phyloP scores from a whole-genome alignment of 2,797 vertebrate species.

The Alosa sapidissima region DNA sequence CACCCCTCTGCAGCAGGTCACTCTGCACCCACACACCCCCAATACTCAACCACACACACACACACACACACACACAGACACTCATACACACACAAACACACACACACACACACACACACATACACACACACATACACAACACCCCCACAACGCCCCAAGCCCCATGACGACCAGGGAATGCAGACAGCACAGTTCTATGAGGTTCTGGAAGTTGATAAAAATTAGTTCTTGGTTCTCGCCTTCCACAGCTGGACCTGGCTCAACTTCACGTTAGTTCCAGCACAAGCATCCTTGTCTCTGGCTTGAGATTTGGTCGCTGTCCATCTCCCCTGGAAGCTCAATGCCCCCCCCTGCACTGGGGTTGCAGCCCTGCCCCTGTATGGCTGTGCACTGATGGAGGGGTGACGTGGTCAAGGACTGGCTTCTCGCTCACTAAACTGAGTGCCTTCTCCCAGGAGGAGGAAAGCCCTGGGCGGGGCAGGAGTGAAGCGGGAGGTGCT shows the following conservation, averaged over 20 bases:
- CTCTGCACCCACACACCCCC: not conserved
- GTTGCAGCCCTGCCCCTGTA: not conserved
- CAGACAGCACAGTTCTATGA: not conserved
- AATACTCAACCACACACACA: too few relatives aligned
- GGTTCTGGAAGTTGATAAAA: not conserved
- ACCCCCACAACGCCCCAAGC: not conserved
- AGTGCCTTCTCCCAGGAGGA: not conserved
- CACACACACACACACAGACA: not conserved
- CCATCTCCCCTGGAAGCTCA: not conserved
- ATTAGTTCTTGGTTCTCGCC: not conserved
- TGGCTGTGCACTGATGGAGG: not conserved
- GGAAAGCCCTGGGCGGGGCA: not conserved
- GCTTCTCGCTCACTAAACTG: not conserved
- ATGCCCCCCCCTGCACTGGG: not conserved
- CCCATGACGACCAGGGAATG: constrained; percentile 2
- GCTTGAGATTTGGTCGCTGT: not conserved
- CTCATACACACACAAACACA: not conserved
- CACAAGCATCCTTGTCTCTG: not conserved
- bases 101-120: not conserved
- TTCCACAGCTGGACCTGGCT: not conserved
- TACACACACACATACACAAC: not conserved
- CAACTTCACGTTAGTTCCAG: not conserved
- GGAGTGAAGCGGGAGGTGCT: not conserved
- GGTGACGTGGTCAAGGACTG: not conserved
- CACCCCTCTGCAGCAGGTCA: constrained; percentile 16